These are phyloP conservation scores for Scomber scombrus DNA, from an alignment of 2,113 vertebrate genomes.

Conservation along the genomic window DNA sequence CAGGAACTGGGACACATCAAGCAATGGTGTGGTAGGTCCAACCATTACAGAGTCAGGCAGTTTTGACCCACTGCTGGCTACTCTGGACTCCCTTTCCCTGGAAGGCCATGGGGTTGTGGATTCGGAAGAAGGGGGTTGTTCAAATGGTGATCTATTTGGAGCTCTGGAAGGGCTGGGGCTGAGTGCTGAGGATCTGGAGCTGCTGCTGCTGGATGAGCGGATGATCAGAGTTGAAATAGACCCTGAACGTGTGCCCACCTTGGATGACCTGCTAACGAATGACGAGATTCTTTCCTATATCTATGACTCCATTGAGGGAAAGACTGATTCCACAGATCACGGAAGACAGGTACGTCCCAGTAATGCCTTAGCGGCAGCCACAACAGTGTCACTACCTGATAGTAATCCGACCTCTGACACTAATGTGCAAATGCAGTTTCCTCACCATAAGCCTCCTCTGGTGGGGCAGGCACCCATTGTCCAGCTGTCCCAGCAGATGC, in stretches of 20 bases:
- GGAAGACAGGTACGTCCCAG: slow-evolving; percentile 36
- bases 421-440: slow-evolving; percentile 62
- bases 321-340: slow-evolving; percentile 27
- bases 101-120: slow-evolving; percentile 62
- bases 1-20: slow-evolving; percentile 59
- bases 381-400: slow-evolving; percentile 28
- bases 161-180: slow-evolving; percentile 85
- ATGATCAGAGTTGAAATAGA: slow-evolving; percentile 86
- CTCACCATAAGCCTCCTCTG: slow-evolving; percentile 58
- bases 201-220: slow-evolving; percentile 87
- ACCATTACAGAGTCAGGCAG: slow-evolving; percentile 46
- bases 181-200: slow-evolving; percentile 86
- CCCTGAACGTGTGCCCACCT: slow-evolving; percentile 58
- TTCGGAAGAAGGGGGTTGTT: slow-evolving; percentile 75
- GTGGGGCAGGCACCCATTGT: slow-evolving; percentile 68
- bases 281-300: slow-evolving; percentile 83
- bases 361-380: not conserved
- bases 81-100: slow-evolving; percentile 84
- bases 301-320: slow-evolving; percentile 76
- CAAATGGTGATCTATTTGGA: slow-evolving; percentile 83
- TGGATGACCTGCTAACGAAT: slow-evolving; percentile 81
- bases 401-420: slow-evolving; percentile 30
- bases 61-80: slow-evolving; percentile 84
- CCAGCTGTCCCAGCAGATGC: slow-evolving; percentile 83
- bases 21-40: slow-evolving; percentile 20